These are phyloP conservation scores for Tretioscincus oriximinensis DNA, from an alignment of 2,113 vertebrate genomes.

Conservation along the genomic window DNA sequence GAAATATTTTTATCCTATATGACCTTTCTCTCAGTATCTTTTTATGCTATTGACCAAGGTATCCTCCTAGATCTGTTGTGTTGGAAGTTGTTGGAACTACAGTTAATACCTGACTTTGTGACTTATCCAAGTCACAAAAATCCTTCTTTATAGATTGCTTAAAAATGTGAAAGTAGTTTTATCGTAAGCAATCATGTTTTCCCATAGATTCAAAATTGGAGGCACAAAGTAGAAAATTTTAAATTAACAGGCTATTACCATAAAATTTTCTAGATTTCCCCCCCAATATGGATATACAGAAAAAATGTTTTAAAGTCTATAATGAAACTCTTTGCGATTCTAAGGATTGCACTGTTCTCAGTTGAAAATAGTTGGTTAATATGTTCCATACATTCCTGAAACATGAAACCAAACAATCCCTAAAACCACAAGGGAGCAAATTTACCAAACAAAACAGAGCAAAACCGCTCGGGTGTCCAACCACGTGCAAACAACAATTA, in stretches of 20 bases:
- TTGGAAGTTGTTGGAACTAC: too few species aligned
- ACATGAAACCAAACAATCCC: too few species aligned
- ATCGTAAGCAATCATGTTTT: not conserved
- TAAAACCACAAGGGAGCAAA: too few species aligned
- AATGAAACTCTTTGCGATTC: not conserved
- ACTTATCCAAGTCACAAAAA: not conserved
- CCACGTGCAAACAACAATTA: too few species aligned
- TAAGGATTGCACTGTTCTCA: slow-evolving; percentile 17
- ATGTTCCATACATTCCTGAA: not conserved
- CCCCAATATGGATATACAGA: not conserved
- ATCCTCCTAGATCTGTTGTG: too few species aligned
- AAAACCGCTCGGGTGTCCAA: too few species aligned
- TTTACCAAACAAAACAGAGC: too few species aligned
- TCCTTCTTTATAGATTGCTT: not conserved
- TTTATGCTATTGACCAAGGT: too few species aligned
- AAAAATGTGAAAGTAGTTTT: not conserved
- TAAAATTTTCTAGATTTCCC: not conserved
- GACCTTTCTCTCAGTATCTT: too few species aligned
- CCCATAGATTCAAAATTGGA: slow-evolving; percentile 1
- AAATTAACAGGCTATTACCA: not conserved
- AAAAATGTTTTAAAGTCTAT: not conserved
- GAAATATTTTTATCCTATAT: too few species aligned
- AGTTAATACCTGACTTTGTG: too few species aligned
- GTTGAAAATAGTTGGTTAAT: slow-evolving; percentile 16
- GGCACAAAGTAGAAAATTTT: not conserved